Conservation (phyloP, 2,888 invertebrate genomes). For the Melanostoma scalare region DNA sequence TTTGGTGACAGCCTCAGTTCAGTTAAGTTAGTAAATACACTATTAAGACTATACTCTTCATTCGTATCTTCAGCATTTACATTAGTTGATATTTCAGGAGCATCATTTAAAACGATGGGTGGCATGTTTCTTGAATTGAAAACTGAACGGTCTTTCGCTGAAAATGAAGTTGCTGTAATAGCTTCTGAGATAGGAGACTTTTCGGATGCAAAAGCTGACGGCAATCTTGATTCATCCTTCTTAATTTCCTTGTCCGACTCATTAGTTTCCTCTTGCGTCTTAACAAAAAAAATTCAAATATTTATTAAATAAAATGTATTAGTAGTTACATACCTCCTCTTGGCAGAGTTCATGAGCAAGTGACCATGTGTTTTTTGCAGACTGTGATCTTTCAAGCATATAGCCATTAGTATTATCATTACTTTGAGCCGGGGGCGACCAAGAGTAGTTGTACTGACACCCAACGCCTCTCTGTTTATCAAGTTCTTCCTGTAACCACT, state of each 20-base stretch:
- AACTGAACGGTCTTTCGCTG: conserved; percentile 35
- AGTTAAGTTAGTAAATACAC: conserved; percentile 78
- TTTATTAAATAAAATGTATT: not conserved
- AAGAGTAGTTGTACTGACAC: conserved; percentile 91
- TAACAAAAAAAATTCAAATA: conserved; percentile 66
- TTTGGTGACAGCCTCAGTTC: conserved; percentile 78
- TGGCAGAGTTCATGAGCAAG: conserved; percentile 90
- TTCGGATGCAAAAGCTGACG: conserved; percentile 49
- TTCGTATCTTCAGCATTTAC: conserved; percentile 55
- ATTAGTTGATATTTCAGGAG: conserved; percentile 70
- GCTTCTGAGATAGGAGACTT: conserved; percentile 38
- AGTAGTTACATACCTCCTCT: conserved; percentile 83
- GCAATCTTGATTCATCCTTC: conserved; percentile 78
- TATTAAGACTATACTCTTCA: conserved; percentile 78
- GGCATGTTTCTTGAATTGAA: conserved; percentile 44
- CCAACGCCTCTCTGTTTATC: conserved; percentile 86
- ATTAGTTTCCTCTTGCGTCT: conserved; percentile 81
- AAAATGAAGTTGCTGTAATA: conserved; percentile 19
- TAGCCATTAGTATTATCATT: conserved; percentile 97
- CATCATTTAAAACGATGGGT: conserved; percentile 73
- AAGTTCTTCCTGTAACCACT: conserved; percentile 97
- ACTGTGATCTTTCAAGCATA: conserved; percentile 96
- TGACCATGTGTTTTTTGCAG: conserved; percentile 93
- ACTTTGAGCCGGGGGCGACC: conserved; percentile 97
- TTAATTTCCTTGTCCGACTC: conserved; percentile 81